These are phyloP conservation scores for Drosophila sordidula DNA, from an alignment of 2,888 invertebrate species.

Conservation along the genomic window DNA sequence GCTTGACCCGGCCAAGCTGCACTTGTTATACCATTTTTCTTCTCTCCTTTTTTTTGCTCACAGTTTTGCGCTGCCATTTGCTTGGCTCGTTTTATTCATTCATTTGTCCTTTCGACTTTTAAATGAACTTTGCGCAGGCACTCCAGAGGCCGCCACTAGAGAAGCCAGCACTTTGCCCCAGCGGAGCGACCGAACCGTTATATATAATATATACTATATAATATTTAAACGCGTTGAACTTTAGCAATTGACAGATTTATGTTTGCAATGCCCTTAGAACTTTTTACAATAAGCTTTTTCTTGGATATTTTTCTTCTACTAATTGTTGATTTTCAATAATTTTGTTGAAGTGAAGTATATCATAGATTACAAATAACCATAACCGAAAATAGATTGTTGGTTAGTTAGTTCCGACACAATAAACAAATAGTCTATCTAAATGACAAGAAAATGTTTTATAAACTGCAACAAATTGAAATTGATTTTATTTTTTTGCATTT, in stretches of 20 bases:
- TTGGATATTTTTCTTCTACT: slow-evolving; percentile 18
- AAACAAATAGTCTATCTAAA: not conserved
- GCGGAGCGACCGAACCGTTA: slow-evolving; percentile 1
- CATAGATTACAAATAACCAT: slow-evolving; percentile 46
- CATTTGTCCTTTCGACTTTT: slow-evolving; percentile 78
- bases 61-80: slow-evolving; percentile 40
- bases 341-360: slow-evolving; percentile 3
- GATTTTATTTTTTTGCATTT: slow-evolving; percentile 59
- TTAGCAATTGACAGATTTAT: slow-evolving; percentile 76
- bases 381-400: slow-evolving; percentile 50
- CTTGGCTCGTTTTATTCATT: slow-evolving; percentile 63
- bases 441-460: slow-evolving; percentile 13
- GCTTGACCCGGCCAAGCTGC: slow-evolving; percentile 48
- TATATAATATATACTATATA: slow-evolving; percentile 31
- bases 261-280: slow-evolving; percentile 32
- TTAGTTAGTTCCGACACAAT: slow-evolving; percentile 6
- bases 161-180: slow-evolving; percentile 6
- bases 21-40: slow-evolving; percentile 22
- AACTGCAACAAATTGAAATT: slow-evolving; percentile 42
- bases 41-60: slow-evolving; percentile 33
- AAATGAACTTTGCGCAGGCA: slow-evolving; percentile 68
- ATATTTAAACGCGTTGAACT: slow-evolving; percentile 67
- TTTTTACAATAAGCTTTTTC: slow-evolving; percentile 26
- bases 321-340: slow-evolving; percentile 29
- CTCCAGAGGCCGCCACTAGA: slow-evolving; percentile 40